Evolutionary conservation across 2,113 vertebrate species (phyloP), one percentile per base, ranked within the genome.

Genomic region (Xenopus borealis): DNA sequence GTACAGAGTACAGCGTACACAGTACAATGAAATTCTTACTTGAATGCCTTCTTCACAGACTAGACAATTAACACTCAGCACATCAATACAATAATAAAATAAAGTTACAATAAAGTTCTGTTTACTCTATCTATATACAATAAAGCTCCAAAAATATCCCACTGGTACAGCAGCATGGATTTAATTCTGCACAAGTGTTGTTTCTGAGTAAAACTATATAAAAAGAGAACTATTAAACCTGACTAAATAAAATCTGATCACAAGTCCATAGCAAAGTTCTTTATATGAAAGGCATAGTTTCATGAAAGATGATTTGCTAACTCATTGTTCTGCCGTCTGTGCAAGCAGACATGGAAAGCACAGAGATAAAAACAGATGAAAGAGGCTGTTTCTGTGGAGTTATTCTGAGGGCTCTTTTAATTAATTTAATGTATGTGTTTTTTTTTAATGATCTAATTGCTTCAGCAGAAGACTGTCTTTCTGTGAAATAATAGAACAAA

Each of bases 381-480:
- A 40, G 4, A 71, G 14, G 78, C 75, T 72, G 67, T 66, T 46
- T 72, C 20, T 23, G 69, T 27, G 53, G 73, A 82, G 69, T 72
- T 72, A 62, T 75, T 80, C 69, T 65, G 18, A 30, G 77, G 69
- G 47, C 0, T 68, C 52, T 33, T 69, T 70, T 70, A 70, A 70
- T 70, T 77, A 33, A 63, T 33, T 68, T 23, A 66, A 63, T 69
- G 70, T 77, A 63, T 77, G 74, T 45, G 17, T 77, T 76, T 70
- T 69, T 63, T n/a, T n/a, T n/a, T n/a, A 64, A 70, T 44, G 74
- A 64, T 77, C 61, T 77, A 77, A 77, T 77, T 85, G 80, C 81
- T 87, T 72, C 73, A 77, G 88, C 83, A 88, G 85, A 86, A 86
- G 17, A 84, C 83, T 85, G 77, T 79, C 55, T 75, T 16, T 59